Evolutionary conservation across 2,113 vertebrate species (phyloP), one percentile per base, ranked within the genome.

Genomic region (Holacanthus passer): DNA sequence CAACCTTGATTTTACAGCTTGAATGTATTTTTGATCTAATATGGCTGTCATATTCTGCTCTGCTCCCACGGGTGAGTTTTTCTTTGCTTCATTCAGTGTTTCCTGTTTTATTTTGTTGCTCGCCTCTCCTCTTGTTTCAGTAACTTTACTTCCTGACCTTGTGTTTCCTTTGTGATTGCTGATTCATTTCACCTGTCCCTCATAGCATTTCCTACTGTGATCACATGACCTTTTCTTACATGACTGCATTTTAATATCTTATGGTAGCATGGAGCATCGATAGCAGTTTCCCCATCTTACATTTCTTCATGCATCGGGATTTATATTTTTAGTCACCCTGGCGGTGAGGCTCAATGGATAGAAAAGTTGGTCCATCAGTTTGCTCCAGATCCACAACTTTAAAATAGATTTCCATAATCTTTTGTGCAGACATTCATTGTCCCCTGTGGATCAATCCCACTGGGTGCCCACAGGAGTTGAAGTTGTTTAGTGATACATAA

Each of bases 211-310:
- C n/a, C 35, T 41, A 10, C 69, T 45, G 50, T 77, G n/a, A 79
- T 70, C 39, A 50, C 22, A 31, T 35, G 29, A 69, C 79, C 67
- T 55, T n/a, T 20, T 43, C 7, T 63, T 45, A 29, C 5, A 2
- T 59, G 13, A 64, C 60, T 2, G n/a, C 22, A 37, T 69, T 82
- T 85, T 68, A 72, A 60, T 71, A 22, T 66, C n/a, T 64, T n/a
- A n/a, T n/a, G n/a, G n/a, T n/a, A n/a, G n/a, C n/a, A n/a, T n/a
- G n/a, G n/a, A n/a, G n/a, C n/a, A n/a, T n/a, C n/a, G n/a, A n/a
- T n/a, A n/a, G n/a, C n/a, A n/a, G n/a, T n/a, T n/a, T n/a, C n/a
- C n/a, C n/a, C n/a, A n/a, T n/a, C n/a, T n/a, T n/a, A n/a, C n/a
- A n/a, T n/a, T n/a, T n/a, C n/a, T n/a, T n/a, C n/a, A n/a, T n/a